Base-by-base conservation (phyloP, 2,797 vertebrate genomes). In the Takifugu ocellatus region DNA sequence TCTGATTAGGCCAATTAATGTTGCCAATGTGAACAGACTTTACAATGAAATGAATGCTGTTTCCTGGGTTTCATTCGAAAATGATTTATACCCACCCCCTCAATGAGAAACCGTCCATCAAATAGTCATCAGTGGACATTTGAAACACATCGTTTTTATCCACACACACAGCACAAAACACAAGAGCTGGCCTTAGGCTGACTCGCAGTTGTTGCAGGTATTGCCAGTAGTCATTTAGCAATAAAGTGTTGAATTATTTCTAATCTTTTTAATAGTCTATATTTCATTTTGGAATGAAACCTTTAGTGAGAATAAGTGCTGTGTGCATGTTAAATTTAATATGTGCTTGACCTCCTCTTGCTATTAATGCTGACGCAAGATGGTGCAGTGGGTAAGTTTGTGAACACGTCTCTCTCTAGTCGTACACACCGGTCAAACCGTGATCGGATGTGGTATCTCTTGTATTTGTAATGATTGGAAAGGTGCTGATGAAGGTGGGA, bases 311-410 rank as follows among this genome's bases (percentile, higher is more conserved):
- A 26, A 75, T 70, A 72, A 33, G 54, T 77, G 72, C 53, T 81
- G 61, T 56, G 3, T 57, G 39, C 56, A 64, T 69, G 60, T 72
- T 71, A 57, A 58, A 49, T 39, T 3, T 15, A 39, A 61, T 39
- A 24, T 59, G 17, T 74, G 52, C 66, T 49, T 68, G 14, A 46
- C 39, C 46, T 70, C 65, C 27, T 75, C 33, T 72, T 51, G 24
- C 63, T 74, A 25, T 72, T 61, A 60, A 70, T 26, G 78, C 78
- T 43, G 61, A 62, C 79, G 1, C 51, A 56, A 91, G 90, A 77
- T 80, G 85, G 43, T 78, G 16, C 77, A 57, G 1, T 90, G 87
- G 90, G 89, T 91, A 84, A 90, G 90, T 91, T 5, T 53, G 21
- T n/a, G 15, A 46, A 27, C 0, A 0, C 10, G 0, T 6, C 24